phyloP scores from a whole-genome alignment of 2,888 invertebrate species.

The Leucoma salicis region DNA sequence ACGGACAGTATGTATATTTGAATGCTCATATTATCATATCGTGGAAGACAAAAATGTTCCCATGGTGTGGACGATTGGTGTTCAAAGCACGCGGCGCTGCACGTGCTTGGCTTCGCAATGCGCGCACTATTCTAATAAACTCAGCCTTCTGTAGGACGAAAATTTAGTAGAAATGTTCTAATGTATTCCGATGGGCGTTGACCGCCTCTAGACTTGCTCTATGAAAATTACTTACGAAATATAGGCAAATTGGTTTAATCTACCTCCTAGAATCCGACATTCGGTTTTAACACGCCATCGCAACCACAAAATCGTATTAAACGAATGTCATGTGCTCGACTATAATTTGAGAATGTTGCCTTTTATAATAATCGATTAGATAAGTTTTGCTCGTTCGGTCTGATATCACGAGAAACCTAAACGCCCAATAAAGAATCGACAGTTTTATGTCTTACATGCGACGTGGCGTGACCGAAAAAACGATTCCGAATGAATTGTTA shows the following conservation, averaged over 20 bases:
- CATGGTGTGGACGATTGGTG: constrained; percentile 74
- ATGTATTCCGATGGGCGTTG: constrained; percentile 78
- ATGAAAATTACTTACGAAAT: constrained; percentile 41
- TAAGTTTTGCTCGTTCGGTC: constrained; percentile 55
- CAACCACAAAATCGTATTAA: constrained; percentile 29
- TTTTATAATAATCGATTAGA: constrained; percentile 51
- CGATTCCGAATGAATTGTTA: constrained; percentile 71
- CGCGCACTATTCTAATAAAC: constrained; percentile 76
- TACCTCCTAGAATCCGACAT: constrained; percentile 19
- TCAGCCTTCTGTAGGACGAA: constrained; percentile 82
- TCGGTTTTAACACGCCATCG: constrained; percentile 32
- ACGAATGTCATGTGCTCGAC: constrained; percentile 51
- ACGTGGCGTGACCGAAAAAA: constrained; percentile 80
- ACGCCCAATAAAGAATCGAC: constrained; percentile 72
- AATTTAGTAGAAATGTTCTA: constrained; percentile 81
- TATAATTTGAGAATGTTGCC: constrained; percentile 58
- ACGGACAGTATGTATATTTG: constrained; percentile 82
- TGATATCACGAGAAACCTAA: constrained; percentile 60
- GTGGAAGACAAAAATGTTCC: constrained; percentile 83
- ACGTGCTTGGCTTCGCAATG: constrained; percentile 75
- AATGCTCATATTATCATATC: constrained; percentile 82
- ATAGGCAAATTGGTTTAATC: constrained; percentile 40
- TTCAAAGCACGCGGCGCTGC: constrained; percentile 70
- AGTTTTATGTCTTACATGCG: constrained; percentile 71
- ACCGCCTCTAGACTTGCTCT: constrained; percentile 60